Evolutionary conservation across 2,888 invertebrate genomes (phyloP).

Genomic region (Netelia inedita): DNA sequence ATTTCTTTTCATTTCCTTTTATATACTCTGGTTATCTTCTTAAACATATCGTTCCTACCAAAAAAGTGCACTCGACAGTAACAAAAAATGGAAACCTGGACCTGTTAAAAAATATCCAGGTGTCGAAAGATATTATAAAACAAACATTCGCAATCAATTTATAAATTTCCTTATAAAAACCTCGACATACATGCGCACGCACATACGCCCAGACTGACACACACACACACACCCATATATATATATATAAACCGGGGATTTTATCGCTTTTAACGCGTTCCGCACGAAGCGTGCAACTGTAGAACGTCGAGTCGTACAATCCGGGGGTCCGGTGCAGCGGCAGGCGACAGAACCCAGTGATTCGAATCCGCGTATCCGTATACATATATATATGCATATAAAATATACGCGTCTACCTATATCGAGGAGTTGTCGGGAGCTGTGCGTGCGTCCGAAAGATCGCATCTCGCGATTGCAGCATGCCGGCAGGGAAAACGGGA

Average conservation of each 20-base stretch:
- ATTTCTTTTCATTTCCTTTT: too few relatives aligned
- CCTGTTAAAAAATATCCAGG: too few relatives aligned
- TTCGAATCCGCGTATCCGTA: conserved; percentile 52
- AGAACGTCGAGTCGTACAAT: conserved; percentile 34
- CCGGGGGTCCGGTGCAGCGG: conserved; percentile 35
- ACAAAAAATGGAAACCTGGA: too few relatives aligned
- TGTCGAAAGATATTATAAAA: too few relatives aligned
- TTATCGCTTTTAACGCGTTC: conserved; percentile 41
- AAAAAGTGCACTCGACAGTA: too few relatives aligned
- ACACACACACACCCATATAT: not conserved
- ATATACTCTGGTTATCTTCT: too few relatives aligned
- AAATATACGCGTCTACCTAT: conserved; percentile 22
- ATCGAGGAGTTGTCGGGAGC: conserved; percentile 11
- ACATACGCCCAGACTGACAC: not conserved
- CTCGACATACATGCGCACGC: not conserved
- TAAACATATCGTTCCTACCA: too few relatives aligned
- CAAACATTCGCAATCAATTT: too few relatives aligned
- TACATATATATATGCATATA: conserved; percentile 19
- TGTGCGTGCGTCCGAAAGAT: conserved; percentile 61
- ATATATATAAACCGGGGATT: conserved; percentile 26
- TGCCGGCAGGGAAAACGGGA: conserved; percentile 38
- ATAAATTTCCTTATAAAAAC: too few relatives aligned
- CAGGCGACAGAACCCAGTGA: conserved; percentile 31
- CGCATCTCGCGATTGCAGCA: conserved; percentile 60
- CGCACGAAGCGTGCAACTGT: conserved; percentile 32